phyloP scores from a whole-genome alignment of 2,113 vertebrate genomes.

The Bettongia penicillata region DNA sequence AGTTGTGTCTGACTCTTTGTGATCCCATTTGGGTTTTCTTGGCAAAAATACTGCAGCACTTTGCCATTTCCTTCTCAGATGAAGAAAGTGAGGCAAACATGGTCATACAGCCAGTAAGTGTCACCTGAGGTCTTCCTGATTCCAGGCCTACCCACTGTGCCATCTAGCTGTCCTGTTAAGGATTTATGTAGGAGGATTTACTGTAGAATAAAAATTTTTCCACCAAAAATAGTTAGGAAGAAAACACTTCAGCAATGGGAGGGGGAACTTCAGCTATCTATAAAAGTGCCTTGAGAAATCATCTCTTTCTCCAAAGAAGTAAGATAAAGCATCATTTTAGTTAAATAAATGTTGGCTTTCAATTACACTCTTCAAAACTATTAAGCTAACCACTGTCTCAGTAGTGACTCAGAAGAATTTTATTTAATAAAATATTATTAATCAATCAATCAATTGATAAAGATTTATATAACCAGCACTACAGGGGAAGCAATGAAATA shows the following conservation, averaged over 20 bases:
- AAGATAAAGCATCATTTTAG: background rate
- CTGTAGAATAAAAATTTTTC: background rate
- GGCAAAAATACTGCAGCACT: background rate
- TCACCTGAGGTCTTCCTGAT: background rate
- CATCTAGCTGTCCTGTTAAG: background rate
- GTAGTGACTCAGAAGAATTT: background rate
- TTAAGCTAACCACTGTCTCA: background rate
- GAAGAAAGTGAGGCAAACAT: background rate
- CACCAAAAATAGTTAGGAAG: background rate
- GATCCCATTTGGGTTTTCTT: background rate
- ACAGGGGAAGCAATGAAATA: background rate
- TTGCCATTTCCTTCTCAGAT: background rate
- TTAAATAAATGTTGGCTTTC: background rate
- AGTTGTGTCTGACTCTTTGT: background rate
- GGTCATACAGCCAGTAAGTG: background rate
- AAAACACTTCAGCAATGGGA: background rate
- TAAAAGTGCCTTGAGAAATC: background rate
- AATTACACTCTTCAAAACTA: background rate
- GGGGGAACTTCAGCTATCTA: background rate
- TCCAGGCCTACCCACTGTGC: background rate
- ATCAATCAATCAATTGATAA: background rate
- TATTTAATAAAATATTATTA: background rate
- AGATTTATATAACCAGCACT: background rate
- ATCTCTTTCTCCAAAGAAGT: background rate
- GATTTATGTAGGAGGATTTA: background rate